These are phyloP conservation scores for Lacanobia oleracea DNA, from an alignment of 2,888 invertebrate species.

Conservation along the genomic window DNA sequence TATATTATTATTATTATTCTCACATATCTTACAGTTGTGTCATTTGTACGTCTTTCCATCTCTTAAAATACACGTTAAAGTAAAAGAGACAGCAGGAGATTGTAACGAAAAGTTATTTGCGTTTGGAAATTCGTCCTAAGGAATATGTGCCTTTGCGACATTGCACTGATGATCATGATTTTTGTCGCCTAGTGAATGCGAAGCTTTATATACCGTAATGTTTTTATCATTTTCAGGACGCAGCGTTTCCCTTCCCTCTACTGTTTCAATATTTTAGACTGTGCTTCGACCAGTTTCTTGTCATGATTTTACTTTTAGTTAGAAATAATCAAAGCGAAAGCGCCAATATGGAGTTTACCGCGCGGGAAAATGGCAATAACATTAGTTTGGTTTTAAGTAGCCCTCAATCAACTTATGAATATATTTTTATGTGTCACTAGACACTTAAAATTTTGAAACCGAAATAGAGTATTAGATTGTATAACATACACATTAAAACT, in stretches of 20 bases:
- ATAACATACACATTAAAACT: no score
- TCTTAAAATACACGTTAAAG: not conserved
- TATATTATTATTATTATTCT: no score
- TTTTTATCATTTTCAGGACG: conserved; percentile 26
- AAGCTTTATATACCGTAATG: conserved; percentile 16
- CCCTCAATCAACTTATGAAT: not conserved
- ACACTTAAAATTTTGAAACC: no score
- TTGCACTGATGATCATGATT: not conserved
- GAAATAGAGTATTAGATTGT: no score
- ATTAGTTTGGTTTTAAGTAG: conserved; percentile 15
- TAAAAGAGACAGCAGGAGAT: not conserved
- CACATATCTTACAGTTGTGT: not conserved
- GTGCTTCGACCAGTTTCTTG: not conserved
- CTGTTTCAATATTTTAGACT: not conserved
- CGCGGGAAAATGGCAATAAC: conserved; percentile 32
- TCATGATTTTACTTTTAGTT: not conserved
- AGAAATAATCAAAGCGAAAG: not conserved
- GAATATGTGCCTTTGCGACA: not conserved
- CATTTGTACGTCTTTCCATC: not conserved
- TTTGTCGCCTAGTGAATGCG: conserved; percentile 41
- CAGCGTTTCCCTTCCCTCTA: not conserved
- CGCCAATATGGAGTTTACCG: not conserved
- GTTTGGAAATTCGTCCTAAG: not conserved
- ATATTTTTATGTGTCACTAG: no score
- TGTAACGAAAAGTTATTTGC: not conserved